Conservation (phyloP, 2,797 vertebrate genomes). For the Syngnathus acus region DNA sequence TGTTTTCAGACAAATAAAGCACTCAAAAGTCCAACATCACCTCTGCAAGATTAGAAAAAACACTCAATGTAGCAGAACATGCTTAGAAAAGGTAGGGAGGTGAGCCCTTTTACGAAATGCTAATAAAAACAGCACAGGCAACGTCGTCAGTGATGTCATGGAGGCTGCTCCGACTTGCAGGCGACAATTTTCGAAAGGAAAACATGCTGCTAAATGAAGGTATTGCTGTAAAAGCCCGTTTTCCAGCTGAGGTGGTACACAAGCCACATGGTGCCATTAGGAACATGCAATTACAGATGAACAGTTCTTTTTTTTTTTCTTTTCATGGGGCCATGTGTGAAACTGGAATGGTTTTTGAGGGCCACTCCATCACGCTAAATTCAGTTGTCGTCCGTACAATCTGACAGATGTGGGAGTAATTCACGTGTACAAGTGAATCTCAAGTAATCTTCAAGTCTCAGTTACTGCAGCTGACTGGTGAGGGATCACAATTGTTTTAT, state of each 20-base stretch:
- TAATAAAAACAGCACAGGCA: neutral
- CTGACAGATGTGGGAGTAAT: neutral
- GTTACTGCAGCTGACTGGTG: no score
- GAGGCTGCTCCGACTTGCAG: neutral
- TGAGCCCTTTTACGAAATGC: neutral
- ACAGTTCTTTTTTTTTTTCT: no score
- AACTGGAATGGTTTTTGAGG: neutral
- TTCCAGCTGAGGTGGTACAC: neutral
- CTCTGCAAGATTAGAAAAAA: neutral
- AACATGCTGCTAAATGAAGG: neutral
- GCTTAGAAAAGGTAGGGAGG: neutral
- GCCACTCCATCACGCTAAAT: neutral
- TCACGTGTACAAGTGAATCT: no score
- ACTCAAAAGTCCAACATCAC: neutral
- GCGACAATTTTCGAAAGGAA: neutral
- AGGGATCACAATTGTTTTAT: no score
- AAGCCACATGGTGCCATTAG: neutral
- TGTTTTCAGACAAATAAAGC: neutral
- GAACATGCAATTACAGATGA: neutral
- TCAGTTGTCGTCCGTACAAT: neutral
- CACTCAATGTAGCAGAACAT: neutral
- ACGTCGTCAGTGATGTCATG: conserved; percentile 5
- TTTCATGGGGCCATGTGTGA: neutral
- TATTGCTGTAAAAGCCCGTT: conserved; percentile 1
- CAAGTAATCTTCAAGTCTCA: no score